A percentile compares a stretch with the other conserved stretches of the same genome.
These are phyloP conservation scores for Pterocles gutturalis DNA, from an alignment of 2,113 vertebrate genomes.

Conservation along the genomic window DNA sequence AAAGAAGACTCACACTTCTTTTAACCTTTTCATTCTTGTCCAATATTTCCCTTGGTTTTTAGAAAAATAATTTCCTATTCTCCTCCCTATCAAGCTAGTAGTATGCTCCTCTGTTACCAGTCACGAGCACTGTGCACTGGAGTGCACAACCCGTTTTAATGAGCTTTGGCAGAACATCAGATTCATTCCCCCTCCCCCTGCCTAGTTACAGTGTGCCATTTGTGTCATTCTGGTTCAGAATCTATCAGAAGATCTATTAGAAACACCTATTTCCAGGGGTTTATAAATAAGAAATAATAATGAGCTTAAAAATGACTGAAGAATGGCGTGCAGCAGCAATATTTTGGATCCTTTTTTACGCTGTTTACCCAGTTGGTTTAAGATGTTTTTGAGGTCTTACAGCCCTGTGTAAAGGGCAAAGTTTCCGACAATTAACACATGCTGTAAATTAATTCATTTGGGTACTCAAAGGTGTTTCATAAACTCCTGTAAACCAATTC, in stretches of 20 bases:
- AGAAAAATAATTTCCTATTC: neutral
- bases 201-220: conserved; percentile 27
- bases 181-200: neutral
- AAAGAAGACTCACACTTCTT: neutral
- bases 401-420: neutral
- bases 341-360: neutral
- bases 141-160: conserved; percentile 48
- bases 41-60: neutral
- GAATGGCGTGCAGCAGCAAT: neutral
- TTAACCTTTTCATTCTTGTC: neutral
- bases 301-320: neutral
- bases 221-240: conserved; percentile 22
- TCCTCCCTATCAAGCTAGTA: neutral
- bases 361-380: neutral
- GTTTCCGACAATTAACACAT: conserved; percentile 4
- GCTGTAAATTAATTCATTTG: conserved; percentile 33
- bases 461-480: conserved; percentile 33
- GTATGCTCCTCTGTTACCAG: neutral
- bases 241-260: conserved; percentile 38
- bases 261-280: conserved; percentile 10
- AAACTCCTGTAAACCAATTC: neutral
- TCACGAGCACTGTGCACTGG: neutral
- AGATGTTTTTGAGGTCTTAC: neutral
- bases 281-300: conserved; percentile 35
- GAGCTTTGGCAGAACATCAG: conserved; percentile 55